phyloP scores from a whole-genome alignment of 2,797 vertebrate genomes.

The Buceros bicornis region DNA sequence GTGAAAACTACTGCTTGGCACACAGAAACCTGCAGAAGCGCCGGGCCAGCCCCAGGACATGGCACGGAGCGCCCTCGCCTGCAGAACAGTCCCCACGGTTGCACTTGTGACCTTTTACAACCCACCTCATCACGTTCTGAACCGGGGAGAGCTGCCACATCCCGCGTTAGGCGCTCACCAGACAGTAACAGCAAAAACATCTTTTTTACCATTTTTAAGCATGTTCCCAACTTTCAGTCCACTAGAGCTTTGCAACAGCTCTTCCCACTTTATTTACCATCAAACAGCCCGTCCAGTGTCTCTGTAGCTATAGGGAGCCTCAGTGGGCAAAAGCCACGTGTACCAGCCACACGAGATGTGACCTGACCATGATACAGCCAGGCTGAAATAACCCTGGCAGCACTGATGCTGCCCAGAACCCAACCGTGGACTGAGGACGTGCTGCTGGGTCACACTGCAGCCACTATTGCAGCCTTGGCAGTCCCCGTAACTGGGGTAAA shows the following conservation, averaged over 20 bases:
- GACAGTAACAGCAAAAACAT: neutral
- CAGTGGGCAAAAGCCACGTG: fast-evolving
- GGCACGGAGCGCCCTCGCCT: fast-evolving
- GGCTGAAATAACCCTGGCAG: neutral
- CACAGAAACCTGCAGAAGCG: neutral
- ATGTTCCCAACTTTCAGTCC: neutral
- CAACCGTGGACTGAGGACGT: fast-evolving
- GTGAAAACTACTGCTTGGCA: too few relatives aligned
- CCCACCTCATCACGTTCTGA: neutral
- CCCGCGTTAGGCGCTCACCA: neutral
- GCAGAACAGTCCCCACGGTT: fast-evolving
- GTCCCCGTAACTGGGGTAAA: neutral
- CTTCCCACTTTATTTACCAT: neutral
- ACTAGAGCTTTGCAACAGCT: neutral
- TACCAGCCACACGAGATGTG: neutral
- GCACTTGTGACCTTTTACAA: neutral
- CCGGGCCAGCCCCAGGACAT: neutral
- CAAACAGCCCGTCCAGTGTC: neutral
- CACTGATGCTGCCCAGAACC: neutral
- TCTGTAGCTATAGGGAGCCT: fast-evolving
- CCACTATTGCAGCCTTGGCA: neutral
- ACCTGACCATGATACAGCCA: neutral
- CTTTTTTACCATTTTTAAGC: neutral
- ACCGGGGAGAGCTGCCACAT: fast-evolving
- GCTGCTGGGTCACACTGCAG: fast-evolving